Conservation (phyloP, 2,888 invertebrate species). For the Epiblema foenella region DNA sequence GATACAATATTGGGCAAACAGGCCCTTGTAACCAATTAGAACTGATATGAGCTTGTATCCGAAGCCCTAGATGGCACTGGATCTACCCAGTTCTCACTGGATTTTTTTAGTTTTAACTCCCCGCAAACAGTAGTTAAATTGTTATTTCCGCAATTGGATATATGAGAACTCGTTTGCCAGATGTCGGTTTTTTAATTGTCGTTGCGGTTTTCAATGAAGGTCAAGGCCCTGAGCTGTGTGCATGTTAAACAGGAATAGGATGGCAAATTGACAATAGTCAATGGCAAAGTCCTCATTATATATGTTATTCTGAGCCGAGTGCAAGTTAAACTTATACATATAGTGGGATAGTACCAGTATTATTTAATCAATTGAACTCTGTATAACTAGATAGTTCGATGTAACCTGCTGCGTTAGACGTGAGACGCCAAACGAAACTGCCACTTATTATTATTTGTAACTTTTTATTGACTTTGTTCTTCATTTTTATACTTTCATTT, state of each 20-base stretch:
- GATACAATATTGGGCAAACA: conserved; percentile 33
- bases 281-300: no score
- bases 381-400: no score
- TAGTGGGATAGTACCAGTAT: no score
- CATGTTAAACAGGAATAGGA: conserved; percentile 45
- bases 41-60: conserved; percentile 17
- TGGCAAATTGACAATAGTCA: background rate
- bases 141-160: conserved; percentile 63
- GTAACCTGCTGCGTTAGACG: no score
- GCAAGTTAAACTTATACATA: background rate
- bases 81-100: conserved; percentile 49
- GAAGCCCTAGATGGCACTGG: conserved; percentile 46
- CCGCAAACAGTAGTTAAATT: conserved; percentile 58
- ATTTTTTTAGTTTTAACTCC: conserved; percentile 56
- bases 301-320: background rate
- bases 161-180: conserved; percentile 43
- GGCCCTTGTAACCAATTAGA: conserved; percentile 41
- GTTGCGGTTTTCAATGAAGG: conserved; percentile 52
- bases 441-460: no score
- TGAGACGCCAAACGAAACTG: background rate
- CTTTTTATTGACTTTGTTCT: background rate
- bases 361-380: no score
- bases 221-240: conserved; percentile 66
- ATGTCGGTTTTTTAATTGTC: conserved; percentile 39
- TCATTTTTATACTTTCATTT: background rate